phyloP scores from a whole-genome alignment of 1,140 invertebrate genomes.

The Drosophila mauritiana region DNA sequence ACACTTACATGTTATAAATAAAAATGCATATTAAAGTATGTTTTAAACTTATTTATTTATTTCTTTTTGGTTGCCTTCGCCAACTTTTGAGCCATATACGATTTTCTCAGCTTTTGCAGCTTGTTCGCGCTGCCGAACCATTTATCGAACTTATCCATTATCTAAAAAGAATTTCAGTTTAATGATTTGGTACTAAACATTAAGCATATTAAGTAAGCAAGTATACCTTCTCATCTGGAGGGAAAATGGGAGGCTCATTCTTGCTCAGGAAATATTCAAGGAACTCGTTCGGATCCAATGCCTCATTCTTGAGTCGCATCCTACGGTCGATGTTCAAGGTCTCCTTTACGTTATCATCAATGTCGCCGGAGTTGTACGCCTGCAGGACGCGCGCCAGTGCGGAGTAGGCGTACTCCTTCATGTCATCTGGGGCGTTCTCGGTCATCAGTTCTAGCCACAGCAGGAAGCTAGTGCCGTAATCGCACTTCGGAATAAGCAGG shows the following conservation, averaged over 20 bases:
- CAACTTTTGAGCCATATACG: slow-evolving; percentile 17
- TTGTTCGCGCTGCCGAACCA: slow-evolving; percentile 53
- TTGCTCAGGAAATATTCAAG: slow-evolving; percentile 63
- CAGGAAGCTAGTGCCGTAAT: slow-evolving; percentile 88
- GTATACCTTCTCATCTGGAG: slow-evolving; percentile 60
- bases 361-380: slow-evolving; percentile 87
- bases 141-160: slow-evolving; percentile 61
- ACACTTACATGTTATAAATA: background rate
- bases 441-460: slow-evolving; percentile 87
- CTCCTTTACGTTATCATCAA: slow-evolving; percentile 85
- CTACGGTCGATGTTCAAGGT: slow-evolving; percentile 60
- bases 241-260: slow-evolving; percentile 57
- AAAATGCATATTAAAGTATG: background rate
- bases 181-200: background rate
- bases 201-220: background rate
- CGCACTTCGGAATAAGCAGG: slow-evolving; percentile 86
- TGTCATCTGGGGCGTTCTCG: slow-evolving; percentile 86
- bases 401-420: slow-evolving; percentile 87
- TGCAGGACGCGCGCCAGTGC: slow-evolving; percentile 88
- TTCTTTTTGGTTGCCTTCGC: slow-evolving; percentile 47
- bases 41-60: slow-evolving; percentile 1
- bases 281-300: slow-evolving; percentile 66
- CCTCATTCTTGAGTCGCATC: slow-evolving; percentile 53
- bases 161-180: slow-evolving; percentile 12
- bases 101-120: slow-evolving; percentile 39